Evolutionary conservation across 1,140 invertebrate genomes (phyloP), one percentile per base, ranked within the genome.

Genomic region (Cepaea nemoralis): DNA sequence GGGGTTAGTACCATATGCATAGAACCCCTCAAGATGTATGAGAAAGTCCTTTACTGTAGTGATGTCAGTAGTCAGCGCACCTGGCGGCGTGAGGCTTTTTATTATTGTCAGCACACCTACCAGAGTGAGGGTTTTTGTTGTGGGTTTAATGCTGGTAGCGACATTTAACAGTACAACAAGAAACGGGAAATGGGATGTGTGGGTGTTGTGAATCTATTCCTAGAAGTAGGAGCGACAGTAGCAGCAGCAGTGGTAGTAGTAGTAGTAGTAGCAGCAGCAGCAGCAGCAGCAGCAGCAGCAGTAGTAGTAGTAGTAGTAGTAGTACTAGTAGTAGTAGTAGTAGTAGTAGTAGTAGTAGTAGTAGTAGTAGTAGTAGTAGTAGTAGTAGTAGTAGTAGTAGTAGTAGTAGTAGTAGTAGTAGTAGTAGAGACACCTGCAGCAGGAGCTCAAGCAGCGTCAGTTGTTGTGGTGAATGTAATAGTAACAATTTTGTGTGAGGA

Each of bases 381-480:
- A 69, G 37, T 40, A 71, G 35, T 40, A 71, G 69, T 40, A 71
- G 69, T 40, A 71, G 37, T 24, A 71, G 69, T 40, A 71, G 35
- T 40, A 71, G 69, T 24, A 71, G 69, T 40, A 71, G 35, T 40
- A 39, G 69, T 27, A 71, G 27, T 5, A 71, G 35, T 40, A 71
- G 35, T 40, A 71, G 69, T n/a, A 71, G 22, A 1, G 22, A 27
- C 27, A 63, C 10, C 22, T 6, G 27, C 3, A 63, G 59, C 33
- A 63, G n/a, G 10, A 31, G 59, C 22, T 31, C 1, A 2, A 63
- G 16, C 22, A 63, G 59, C 33, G 6, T 31, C 10, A 27, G 16
- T 27, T 31, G 59, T 31, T 31, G 59, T 24, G n/a, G 50, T 55
- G 2, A 16, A 45, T 10, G 6, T 45, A 45, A 45, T 45, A 16